Evolutionary conservation across 1,140 invertebrate genomes (phyloP).

Genomic region (Camponotus floridanus): DNA sequence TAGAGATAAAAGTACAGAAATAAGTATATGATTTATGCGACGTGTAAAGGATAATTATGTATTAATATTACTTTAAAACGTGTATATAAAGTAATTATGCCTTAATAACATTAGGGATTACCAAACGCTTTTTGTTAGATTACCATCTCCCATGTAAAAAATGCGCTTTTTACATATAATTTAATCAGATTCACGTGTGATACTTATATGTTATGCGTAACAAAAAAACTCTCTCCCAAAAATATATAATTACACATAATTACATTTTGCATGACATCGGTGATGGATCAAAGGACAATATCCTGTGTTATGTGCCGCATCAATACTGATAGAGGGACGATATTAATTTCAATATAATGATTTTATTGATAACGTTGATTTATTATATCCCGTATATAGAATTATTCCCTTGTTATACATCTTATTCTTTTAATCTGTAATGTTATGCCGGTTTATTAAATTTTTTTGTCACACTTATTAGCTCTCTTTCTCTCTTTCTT

Average conservation of each 20-base stretch:
- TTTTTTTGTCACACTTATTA: conserved; percentile 25
- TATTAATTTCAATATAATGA: conserved; percentile 51
- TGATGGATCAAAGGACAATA: conserved; percentile 11
- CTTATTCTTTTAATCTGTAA: conserved; percentile 32
- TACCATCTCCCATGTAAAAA: neutral
- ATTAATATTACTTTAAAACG: neutral
- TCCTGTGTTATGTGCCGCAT: conserved; percentile 16
- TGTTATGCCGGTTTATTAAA: neutral
- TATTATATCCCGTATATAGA: neutral
- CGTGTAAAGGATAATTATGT: neutral
- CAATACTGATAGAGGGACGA: conserved; percentile 32
- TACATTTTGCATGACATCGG: conserved; percentile 9
- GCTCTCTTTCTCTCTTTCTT: neutral
- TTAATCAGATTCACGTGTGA: neutral
- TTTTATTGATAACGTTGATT: conserved; percentile 43
- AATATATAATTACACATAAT: conserved; percentile 20
- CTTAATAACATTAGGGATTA: neutral
- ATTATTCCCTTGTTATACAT: conserved; percentile 13
- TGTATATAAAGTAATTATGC: neutral
- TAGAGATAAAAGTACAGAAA: neutral
- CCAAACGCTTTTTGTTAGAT: neutral
- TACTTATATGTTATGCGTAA: neutral
- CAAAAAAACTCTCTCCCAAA: neutral
- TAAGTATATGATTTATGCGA: neutral
- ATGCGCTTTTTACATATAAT: neutral